Evolutionary conservation across 2,888 invertebrate species (phyloP).

Genomic region (Noctuana brunneofusca): DNA sequence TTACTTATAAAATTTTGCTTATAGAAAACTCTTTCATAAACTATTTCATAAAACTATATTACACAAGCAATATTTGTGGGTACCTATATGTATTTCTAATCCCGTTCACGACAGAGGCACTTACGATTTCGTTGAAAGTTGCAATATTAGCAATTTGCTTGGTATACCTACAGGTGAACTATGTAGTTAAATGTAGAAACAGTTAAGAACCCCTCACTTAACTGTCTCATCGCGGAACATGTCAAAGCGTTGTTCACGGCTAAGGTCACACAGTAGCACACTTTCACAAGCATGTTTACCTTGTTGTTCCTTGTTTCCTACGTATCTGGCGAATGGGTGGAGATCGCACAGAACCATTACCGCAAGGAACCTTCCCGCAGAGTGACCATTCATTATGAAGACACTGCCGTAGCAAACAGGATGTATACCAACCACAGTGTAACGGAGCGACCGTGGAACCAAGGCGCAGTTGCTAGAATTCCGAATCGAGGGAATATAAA

Average conservation of each 20-base stretch:
- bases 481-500: slow-evolving; percentile 52
- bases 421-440: slow-evolving; percentile 55
- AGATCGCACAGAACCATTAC: slow-evolving; percentile 70
- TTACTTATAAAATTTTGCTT: no score
- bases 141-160: no score
- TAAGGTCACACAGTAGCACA: slow-evolving; percentile 34
- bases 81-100: no score
- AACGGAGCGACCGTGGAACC: slow-evolving; percentile 45
- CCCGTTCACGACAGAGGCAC: no score
- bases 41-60: no score
- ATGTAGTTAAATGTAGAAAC: neutral
- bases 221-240: slow-evolving; percentile 45
- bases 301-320: slow-evolving; percentile 49
- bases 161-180: no score
- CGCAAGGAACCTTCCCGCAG: slow-evolving; percentile 49
- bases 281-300: slow-evolving; percentile 46
- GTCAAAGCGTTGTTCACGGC: slow-evolving; percentile 56
- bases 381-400: slow-evolving; percentile 28
- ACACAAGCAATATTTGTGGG: no score
- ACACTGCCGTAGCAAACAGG: slow-evolving; percentile 38
- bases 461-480: slow-evolving; percentile 49
- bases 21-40: no score
- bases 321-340: slow-evolving; percentile 66
- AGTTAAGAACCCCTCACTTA: slow-evolving; percentile 53
- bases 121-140: no score